Evolutionary conservation across 2,113 vertebrate species (phyloP).

Genomic region (Copsychus sechellarum): DNA sequence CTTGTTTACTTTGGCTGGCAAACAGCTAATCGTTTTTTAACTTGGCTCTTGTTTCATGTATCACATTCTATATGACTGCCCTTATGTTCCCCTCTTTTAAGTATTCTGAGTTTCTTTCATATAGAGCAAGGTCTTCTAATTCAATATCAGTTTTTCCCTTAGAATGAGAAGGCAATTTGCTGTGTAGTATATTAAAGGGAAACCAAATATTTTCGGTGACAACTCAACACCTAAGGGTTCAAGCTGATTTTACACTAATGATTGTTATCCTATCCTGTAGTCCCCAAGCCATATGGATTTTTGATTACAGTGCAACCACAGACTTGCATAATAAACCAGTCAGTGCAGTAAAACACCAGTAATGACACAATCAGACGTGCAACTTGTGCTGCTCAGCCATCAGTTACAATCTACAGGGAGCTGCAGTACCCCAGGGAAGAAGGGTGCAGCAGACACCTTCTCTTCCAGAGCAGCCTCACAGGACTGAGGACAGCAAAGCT

Average conservation of each 20-base stretch:
- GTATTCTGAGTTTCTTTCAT: neutral
- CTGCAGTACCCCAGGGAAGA: neutral
- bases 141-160: neutral
- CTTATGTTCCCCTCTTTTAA: neutral
- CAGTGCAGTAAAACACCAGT: neutral
- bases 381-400: neutral
- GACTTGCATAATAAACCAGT: neutral
- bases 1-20: constrained; percentile 38
- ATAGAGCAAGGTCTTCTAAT: neutral
- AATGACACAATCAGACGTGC: neutral
- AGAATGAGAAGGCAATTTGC: neutral
- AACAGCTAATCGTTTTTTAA: neutral
- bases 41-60: constrained; percentile 16
- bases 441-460: neutral
- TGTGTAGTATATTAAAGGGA: neutral
- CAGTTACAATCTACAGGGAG: neutral
- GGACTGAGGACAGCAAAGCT: neutral
- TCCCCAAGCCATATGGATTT: neutral
- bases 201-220: constrained; percentile 22
- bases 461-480: neutral
- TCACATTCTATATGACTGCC: neutral
- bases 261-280: neutral
- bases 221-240: neutral
- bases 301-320: neutral
- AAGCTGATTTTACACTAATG: neutral